Percentiles rank a stretch among this genome's conserved stretches.
phyloP scores from a whole-genome alignment of 2,888 invertebrate genomes.

The Rotaria magnacalcarata region DNA sequence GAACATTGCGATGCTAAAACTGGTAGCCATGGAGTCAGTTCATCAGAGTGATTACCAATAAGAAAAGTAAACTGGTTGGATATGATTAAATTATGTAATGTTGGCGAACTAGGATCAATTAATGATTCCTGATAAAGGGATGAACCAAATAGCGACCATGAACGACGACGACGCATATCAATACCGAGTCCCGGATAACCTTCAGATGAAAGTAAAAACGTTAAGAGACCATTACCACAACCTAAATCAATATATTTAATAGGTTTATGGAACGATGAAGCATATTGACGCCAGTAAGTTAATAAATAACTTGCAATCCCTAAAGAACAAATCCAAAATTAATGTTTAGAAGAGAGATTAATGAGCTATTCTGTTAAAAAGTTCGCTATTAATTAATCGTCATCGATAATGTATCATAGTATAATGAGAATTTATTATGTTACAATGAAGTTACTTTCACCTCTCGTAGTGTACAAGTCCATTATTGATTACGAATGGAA shows the following conservation, averaged over 20 bases:
- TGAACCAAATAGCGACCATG: conserved; percentile 71
- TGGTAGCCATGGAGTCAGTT: conserved; percentile 96
- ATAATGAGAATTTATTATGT: too few species aligned
- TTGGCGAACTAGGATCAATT: conserved; percentile 44
- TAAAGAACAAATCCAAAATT: not conserved
- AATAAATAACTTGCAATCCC: conserved; percentile 50
- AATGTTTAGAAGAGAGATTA: not conserved
- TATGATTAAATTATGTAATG: conserved; percentile 64
- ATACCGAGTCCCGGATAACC: conserved; percentile 76
- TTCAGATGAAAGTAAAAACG: conserved; percentile 76
- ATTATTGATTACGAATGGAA: too few species aligned
- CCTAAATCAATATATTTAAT: conserved; percentile 81
- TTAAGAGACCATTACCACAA: conserved; percentile 91
- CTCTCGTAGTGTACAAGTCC: too few species aligned
- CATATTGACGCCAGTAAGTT: not conserved
- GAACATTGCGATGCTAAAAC: conserved; percentile 67
- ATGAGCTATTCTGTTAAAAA: too few species aligned
- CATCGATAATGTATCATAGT: too few species aligned
- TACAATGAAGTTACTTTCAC: too few species aligned
- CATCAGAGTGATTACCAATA: conserved; percentile 97
- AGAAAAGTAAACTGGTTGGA: conserved; percentile 70
- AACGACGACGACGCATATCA: conserved; percentile 76
- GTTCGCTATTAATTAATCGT: too few species aligned
- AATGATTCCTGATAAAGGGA: conserved; percentile 37
- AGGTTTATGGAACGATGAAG: conserved; percentile 55